Evolutionary conservation across 2,888 invertebrate genomes (phyloP).

Genomic region (Callosobruchus maculatus): DNA sequence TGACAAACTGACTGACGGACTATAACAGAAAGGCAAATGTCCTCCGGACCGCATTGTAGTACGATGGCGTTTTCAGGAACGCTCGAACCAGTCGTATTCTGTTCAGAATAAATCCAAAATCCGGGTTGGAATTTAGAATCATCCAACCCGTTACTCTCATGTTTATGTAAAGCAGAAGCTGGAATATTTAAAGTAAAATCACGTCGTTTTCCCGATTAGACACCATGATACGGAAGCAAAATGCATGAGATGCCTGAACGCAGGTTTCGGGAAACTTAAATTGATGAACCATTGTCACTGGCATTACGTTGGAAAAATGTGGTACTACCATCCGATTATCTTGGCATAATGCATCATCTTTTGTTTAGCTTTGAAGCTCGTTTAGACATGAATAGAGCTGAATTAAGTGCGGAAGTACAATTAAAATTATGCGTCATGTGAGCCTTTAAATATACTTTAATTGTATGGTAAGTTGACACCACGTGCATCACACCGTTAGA

Average conservation of each 20-base stretch:
- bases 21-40: too few relatives aligned
- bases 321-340: not conserved
- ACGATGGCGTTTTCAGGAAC: too few relatives aligned
- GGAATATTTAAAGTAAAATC: conserved; percentile 9
- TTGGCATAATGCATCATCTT: not conserved
- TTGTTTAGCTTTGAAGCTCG: not conserved
- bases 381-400: not conserved
- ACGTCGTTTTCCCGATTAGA: conserved; percentile 4
- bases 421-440: not conserved
- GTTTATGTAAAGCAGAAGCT: conserved; percentile 5
- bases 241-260: not conserved
- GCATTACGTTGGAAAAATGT: not conserved
- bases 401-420: not conserved
- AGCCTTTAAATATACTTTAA: not conserved
- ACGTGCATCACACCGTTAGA: not conserved
- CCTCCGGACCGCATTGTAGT: too few relatives aligned
- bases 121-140: conserved; percentile 3
- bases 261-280: not conserved
- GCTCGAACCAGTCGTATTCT: not conserved
- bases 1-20: too few relatives aligned
- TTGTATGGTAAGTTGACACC: not conserved
- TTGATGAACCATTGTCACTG: not conserved
- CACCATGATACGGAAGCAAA: not conserved
- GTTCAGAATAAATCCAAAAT: conserved; percentile 3
- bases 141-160: conserved; percentile 6